These are phyloP conservation scores for Andrena chrysosceles DNA, from an alignment of 2,888 invertebrate genomes.

Conservation along the genomic window DNA sequence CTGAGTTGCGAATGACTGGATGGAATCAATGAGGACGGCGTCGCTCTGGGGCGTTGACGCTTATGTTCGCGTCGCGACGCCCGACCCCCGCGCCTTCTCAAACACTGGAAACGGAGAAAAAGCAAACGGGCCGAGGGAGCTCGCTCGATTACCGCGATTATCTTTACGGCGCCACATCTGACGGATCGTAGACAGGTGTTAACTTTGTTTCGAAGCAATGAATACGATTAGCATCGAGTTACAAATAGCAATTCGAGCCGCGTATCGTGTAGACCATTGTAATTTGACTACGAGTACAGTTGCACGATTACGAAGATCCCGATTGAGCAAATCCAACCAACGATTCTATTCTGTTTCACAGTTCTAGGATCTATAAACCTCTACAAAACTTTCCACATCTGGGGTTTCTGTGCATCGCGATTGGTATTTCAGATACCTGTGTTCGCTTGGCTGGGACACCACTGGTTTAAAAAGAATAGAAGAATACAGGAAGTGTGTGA, in stretches of 20 bases:
- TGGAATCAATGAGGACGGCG: conserved; percentile 80
- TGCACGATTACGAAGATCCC: background rate
- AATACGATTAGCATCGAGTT: conserved; percentile 1
- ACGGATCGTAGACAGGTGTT: background rate
- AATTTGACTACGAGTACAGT: background rate
- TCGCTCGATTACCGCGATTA: conserved; percentile 15
- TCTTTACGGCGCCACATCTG: background rate
- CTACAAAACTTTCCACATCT: background rate
- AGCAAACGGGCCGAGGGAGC: conserved; percentile 17
- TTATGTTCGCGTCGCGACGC: conserved; percentile 74
- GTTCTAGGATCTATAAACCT: background rate
- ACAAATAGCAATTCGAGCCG: background rate
- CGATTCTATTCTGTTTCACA: background rate
- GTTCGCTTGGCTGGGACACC: too few relatives aligned
- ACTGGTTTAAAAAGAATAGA: too few relatives aligned
- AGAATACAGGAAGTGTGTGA: too few relatives aligned
- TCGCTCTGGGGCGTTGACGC: conserved; percentile 78
- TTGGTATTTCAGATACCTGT: too few relatives aligned
- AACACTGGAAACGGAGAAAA: conserved; percentile 10
- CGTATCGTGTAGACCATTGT: background rate
- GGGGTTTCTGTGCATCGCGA: too few relatives aligned
- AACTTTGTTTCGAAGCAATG: background rate
- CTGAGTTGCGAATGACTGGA: conserved; percentile 51
- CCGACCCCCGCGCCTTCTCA: conserved; percentile 34
- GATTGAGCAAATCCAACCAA: background rate